Conservation (phyloP, 2,797 vertebrate species). For the Catharus ustulatus region DNA sequence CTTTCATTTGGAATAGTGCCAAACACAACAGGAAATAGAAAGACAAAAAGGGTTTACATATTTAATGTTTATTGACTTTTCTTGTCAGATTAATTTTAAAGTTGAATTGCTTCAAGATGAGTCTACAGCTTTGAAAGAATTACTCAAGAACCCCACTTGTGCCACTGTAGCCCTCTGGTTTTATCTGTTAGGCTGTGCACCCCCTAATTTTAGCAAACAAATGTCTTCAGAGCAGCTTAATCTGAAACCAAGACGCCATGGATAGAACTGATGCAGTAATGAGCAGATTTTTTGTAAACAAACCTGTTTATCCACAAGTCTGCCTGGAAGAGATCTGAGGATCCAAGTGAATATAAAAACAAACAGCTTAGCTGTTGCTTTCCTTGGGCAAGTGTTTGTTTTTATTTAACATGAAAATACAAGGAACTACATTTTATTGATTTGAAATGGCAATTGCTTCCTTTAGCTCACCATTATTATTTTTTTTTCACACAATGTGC, state of each 20-base stretch:
- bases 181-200: background rate
- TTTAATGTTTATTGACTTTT: constrained; percentile 66
- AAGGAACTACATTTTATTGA: constrained; percentile 41
- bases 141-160: background rate
- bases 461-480: constrained; percentile 38
- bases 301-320: constrained; percentile 45
- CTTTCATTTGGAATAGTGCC: background rate
- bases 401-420: constrained; percentile 49
- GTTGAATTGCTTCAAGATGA: constrained; percentile 46
- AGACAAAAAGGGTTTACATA: constrained; percentile 35
- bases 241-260: background rate
- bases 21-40: constrained; percentile 43
- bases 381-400: constrained; percentile 28
- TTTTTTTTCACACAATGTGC: constrained; percentile 45
- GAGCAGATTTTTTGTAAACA: constrained; percentile 50
- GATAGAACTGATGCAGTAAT: background rate
- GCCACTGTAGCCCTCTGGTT: background rate
- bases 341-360: constrained; percentile 33
- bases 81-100: constrained; percentile 9
- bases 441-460: constrained; percentile 51
- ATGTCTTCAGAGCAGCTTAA: background rate
- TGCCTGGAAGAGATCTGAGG: background rate
- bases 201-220: background rate
- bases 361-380: constrained; percentile 20
- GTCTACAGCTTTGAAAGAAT: background rate